These are phyloP conservation scores for Eptesicus fuscus DNA, from an alignment of 2,113 vertebrate species.

Conservation along the genomic window DNA sequence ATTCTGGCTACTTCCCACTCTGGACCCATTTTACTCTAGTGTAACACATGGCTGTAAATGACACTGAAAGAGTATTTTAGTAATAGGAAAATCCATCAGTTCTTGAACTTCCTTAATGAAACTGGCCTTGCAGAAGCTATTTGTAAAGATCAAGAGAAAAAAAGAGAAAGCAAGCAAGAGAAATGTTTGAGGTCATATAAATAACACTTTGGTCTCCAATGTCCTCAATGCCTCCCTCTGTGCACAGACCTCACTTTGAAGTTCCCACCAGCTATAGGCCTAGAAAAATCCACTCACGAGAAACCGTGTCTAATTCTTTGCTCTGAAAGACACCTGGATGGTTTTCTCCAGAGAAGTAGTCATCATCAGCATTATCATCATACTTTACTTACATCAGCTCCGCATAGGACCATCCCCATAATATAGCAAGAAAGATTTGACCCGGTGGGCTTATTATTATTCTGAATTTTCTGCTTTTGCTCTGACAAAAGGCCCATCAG, in stretches of 20 bases:
- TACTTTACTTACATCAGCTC: background rate
- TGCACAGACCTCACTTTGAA: constrained; percentile 48
- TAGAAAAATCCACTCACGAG: constrained; percentile 40
- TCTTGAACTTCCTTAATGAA: background rate
- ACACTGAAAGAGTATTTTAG: background rate
- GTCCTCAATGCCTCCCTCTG: constrained; percentile 38
- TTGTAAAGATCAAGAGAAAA: constrained; percentile 14
- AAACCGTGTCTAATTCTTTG: constrained; percentile 54
- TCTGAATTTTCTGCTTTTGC: constrained; percentile 30
- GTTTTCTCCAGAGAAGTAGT: background rate
- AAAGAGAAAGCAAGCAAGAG: constrained; percentile 24
- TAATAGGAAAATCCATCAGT: background rate
- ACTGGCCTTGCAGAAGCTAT: background rate
- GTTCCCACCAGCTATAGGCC: constrained; percentile 16
- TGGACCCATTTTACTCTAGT: background rate
- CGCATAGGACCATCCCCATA: background rate
- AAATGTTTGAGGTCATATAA: constrained; percentile 25
- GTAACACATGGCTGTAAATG: background rate
- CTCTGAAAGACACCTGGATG: background rate
- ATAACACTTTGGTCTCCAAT: constrained; percentile 1
- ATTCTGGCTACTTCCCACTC: background rate
- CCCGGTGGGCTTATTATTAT: background rate
- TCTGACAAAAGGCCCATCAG: constrained; percentile 12
- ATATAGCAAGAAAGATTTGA: background rate
- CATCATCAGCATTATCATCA: background rate